Percentiles rank a stretch among this genome's conserved stretches.
These are phyloP conservation scores for Kryphioiulus occultus DNA, from an alignment of 2,888 invertebrate species.

Conservation along the genomic window DNA sequence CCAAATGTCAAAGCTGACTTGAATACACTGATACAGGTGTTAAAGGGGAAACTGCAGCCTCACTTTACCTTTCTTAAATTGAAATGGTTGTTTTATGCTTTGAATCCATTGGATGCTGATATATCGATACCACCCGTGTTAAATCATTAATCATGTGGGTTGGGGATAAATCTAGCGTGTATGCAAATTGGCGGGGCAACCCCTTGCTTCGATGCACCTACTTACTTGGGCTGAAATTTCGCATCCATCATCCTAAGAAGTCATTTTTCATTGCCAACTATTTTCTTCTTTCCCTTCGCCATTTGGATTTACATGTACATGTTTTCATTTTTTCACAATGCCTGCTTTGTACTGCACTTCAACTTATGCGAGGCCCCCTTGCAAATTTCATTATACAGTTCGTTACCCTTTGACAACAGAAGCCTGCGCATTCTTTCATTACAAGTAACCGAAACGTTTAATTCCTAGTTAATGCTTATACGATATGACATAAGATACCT, in stretches of 20 bases:
- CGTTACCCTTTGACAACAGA: neutral
- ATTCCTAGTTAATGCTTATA: neutral
- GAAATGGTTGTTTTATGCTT: neutral
- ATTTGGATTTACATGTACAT: neutral
- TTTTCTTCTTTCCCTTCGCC: neutral
- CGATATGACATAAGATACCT: neutral
- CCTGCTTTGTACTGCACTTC: neutral
- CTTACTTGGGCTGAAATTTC: neutral
- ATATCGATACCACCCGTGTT: constrained; percentile 10
- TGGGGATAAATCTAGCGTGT: neutral
- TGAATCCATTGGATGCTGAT: neutral
- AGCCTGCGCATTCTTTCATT: neutral
- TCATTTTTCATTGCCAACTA: constrained; percentile 11
- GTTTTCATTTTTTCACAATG: neutral
- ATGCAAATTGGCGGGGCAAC: neutral
- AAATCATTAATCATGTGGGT: neutral
- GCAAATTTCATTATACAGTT: neutral
- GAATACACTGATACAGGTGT: neutral
- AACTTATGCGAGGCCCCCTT: neutral
- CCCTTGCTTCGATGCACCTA: neutral
- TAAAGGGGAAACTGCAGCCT: neutral
- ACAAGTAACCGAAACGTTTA: neutral
- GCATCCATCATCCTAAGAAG: neutral
- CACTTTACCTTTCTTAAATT: neutral
- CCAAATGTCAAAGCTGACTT: neutral